Conservation (phyloP, 2,888 invertebrate species). For the Hydriomena furcata region DNA sequence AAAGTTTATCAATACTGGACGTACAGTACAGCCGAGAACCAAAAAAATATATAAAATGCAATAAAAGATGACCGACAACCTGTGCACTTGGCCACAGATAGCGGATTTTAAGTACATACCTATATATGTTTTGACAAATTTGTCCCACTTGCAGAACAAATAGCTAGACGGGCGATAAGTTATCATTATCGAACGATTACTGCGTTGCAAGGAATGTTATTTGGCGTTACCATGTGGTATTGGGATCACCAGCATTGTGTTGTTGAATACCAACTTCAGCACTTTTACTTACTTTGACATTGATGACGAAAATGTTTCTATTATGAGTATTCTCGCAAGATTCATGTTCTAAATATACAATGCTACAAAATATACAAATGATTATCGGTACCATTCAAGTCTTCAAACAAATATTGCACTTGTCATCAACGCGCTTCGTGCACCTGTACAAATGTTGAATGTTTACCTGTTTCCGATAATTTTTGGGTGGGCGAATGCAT, state of each 20-base stretch:
- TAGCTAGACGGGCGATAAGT: constrained; percentile 67
- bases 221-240: neutral
- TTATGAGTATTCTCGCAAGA: no score
- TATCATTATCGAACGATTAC: constrained; percentile 50
- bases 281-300: neutral
- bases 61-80: constrained; percentile 66
- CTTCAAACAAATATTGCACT: constrained; percentile 62
- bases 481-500: constrained; percentile 69
- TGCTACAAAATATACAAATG: neutral
- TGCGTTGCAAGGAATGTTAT: constrained; percentile 35
- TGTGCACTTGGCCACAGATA: constrained; percentile 43
- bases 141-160: constrained; percentile 62
- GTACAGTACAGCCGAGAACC: neutral
- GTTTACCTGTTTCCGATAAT: constrained; percentile 49
- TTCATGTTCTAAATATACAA: neutral
- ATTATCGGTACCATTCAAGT: constrained; percentile 36
- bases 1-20: constrained; percentile 19
- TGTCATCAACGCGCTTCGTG: constrained; percentile 50
- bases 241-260: neutral
- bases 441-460: constrained; percentile 73
- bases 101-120: constrained; percentile 26
- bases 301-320: neutral
- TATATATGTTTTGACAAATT: constrained; percentile 35
- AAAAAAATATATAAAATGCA: constrained; percentile 46
- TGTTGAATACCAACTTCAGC: neutral